Percentiles rank a stretch among this genome's conserved stretches.
Evolutionary conservation across 2,888 invertebrate species (phyloP).

Genomic region (Melanchra persicariae): DNA sequence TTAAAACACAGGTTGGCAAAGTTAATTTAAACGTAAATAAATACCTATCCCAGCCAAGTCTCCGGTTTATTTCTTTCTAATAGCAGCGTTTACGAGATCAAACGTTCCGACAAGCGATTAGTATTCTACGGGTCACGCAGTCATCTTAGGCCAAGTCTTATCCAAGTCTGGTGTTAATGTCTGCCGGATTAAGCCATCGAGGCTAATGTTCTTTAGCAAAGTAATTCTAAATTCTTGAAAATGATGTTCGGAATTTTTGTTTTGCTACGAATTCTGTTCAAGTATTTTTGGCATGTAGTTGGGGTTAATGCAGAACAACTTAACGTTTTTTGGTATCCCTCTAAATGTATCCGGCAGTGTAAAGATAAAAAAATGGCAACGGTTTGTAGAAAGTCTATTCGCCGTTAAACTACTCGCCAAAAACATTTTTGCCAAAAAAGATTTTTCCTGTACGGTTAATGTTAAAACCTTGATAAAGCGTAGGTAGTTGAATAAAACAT

Average conservation of each 20-base stretch:
- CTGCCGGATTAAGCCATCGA: slow-evolving; percentile 44
- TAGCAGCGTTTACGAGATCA: slow-evolving; percentile 53
- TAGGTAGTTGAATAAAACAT: slow-evolving; percentile 14
- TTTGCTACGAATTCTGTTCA: slow-evolving; percentile 8
- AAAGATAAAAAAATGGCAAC: slow-evolving; percentile 59
- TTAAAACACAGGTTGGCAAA: not conserved
- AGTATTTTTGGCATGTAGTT: slow-evolving; percentile 37
- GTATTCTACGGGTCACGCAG: slow-evolving; percentile 51
- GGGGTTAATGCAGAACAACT: slow-evolving; percentile 28
- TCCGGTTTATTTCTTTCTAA: slow-evolving; percentile 38
- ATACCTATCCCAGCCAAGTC: slow-evolving; percentile 17
- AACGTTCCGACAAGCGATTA: slow-evolving; percentile 49
- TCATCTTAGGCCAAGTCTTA: slow-evolving; percentile 55
- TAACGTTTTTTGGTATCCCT: slow-evolving; percentile 26
- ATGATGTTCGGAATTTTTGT: slow-evolving; percentile 3
- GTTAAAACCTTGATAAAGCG: slow-evolving; percentile 26
- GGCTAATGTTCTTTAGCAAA: slow-evolving; percentile 34
- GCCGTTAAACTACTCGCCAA: slow-evolving; percentile 43
- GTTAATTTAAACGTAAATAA: slow-evolving; percentile 33
- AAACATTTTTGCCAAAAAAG: slow-evolving; percentile 39
- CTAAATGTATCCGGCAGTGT: slow-evolving; percentile 52
- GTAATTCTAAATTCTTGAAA: slow-evolving; percentile 43
- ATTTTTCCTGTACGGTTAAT: slow-evolving; percentile 28
- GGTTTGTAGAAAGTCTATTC: slow-evolving; percentile 57
- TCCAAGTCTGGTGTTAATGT: slow-evolving; percentile 58